phyloP scores from a whole-genome alignment of 2,797 vertebrate species.

The Enteromius anoplus region DNA sequence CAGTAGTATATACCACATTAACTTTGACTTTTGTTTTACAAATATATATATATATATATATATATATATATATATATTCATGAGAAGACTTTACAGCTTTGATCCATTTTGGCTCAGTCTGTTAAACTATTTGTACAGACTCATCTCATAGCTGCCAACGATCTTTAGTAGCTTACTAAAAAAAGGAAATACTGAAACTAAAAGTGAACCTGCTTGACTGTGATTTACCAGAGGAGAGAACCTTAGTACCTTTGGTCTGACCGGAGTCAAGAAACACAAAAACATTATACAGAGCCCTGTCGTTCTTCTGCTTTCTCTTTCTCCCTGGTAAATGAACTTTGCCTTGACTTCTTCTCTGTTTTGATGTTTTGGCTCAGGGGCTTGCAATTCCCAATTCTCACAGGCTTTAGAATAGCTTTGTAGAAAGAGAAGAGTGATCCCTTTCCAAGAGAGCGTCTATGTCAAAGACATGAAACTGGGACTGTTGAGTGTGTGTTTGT shows the following conservation, averaged over 20 bases:
- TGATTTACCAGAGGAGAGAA: slow-evolving; percentile 24
- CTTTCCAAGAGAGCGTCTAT: slow-evolving; percentile 40
- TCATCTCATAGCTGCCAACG: slow-evolving; percentile 10
- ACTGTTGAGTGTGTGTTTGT: slow-evolving; percentile 31
- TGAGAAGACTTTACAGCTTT: background rate
- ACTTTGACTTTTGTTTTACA: background rate
- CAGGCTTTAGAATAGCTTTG: slow-evolving; percentile 47
- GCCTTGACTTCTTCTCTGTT: slow-evolving; percentile 41
- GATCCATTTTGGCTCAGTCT: background rate
- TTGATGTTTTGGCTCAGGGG: slow-evolving; percentile 46
- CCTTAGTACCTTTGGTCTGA: slow-evolving; percentile 24
- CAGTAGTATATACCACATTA: background rate
- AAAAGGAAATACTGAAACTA: background rate
- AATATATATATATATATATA: too few species aligned
- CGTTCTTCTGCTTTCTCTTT: slow-evolving; percentile 15
- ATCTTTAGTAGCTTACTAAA: background rate
- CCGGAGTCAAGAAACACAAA: slow-evolving; percentile 4
- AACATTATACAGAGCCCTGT: background rate
- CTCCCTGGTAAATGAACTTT: slow-evolving; percentile 45
- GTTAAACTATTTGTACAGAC: background rate
- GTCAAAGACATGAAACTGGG: slow-evolving; percentile 30
- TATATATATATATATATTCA: slow-evolving; percentile 2
- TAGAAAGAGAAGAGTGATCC: slow-evolving; percentile 39
- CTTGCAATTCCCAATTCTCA: slow-evolving; percentile 48
- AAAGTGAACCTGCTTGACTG: slow-evolving; percentile 27